Evolutionary conservation across 2,797 vertebrate species (phyloP).

Genomic region (Syngnathus acus): DNA sequence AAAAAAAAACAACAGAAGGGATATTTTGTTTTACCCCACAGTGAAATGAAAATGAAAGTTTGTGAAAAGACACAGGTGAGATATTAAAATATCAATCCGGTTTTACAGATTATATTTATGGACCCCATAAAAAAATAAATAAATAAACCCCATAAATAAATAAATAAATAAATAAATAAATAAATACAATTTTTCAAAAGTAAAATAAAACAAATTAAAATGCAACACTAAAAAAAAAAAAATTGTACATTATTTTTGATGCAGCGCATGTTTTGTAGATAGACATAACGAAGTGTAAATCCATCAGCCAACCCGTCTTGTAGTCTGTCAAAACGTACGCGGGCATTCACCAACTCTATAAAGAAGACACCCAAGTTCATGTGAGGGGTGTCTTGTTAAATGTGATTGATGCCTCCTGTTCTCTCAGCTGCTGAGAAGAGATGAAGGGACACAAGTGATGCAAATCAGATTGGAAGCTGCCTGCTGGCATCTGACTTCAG

Average conservation of each 20-base stretch:
- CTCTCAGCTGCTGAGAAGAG: slow-evolving; percentile 56
- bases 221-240: not conserved
- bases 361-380: not conserved
- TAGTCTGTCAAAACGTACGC: not conserved
- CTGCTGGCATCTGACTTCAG: slow-evolving; percentile 66
- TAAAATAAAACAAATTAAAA: too few species aligned
- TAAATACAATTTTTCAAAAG: too few species aligned
- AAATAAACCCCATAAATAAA: too few species aligned
- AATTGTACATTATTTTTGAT: not conserved
- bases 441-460: slow-evolving; percentile 49
- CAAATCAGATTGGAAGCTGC: slow-evolving; percentile 54
- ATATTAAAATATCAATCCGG: too few species aligned
- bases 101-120: too few species aligned
- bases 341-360: not conserved
- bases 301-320: not conserved
- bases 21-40: too few species aligned
- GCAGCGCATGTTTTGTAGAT: too few species aligned
- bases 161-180: too few species aligned
- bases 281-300: not conserved
- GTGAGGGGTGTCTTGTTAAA: slow-evolving; percentile 53
- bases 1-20: not conserved
- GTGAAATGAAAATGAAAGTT: too few species aligned
- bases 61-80: too few species aligned
- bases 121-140: too few species aligned
- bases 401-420: slow-evolving; percentile 62